Base-by-base conservation (phyloP, 2,888 invertebrate species). In the Melikaiella ostensackeni region DNA sequence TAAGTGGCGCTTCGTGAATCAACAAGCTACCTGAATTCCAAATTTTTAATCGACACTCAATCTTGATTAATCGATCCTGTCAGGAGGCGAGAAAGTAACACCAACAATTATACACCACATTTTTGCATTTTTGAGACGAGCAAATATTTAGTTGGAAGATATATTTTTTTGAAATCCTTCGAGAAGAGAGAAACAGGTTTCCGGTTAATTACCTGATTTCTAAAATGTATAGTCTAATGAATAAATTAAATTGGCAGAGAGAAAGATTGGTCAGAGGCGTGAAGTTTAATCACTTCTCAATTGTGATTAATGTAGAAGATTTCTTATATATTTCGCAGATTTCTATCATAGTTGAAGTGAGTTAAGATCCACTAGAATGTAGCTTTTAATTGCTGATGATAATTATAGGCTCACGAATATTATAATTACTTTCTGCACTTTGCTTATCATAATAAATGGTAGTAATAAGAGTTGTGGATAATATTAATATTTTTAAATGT, bases 1-100 rank as follows among this genome's bases (percentile, higher is more conserved):
- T 46, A 42, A 64, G 66, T 66, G 66, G 66, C 42, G 66, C 42
- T 66, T 46, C 46, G 19, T 24, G 27, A 66, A 66, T 46, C 27
- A 19, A 42, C 16, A 19, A 46, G 42, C 66, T 19, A 66, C 66
- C 66, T 66, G 66, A 66, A 66, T 66, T 66, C 27, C 3, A 66
- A 66, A 46, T 46, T 66, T 46, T 66, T 27, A 66, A 46, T 46
- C 46, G 42, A 5, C 66, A 46, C 27, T 66, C 66, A 7, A 46
- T 46, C 24, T 19, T 46, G 42, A 66, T 66, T 27, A 46, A 66
- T 66, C 27, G 64, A 46, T 42, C 21, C n/a, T 63, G 11, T 24
- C 21, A 42, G 16, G 13, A 64, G 38, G 16, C 64, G 42, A 42
- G 64, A 66, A 66, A 66, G 42, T 27, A 16, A 66, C 27, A 46